These are phyloP conservation scores for Sylvia atricapilla DNA, from an alignment of 2,113 vertebrate genomes.

Conservation along the genomic window DNA sequence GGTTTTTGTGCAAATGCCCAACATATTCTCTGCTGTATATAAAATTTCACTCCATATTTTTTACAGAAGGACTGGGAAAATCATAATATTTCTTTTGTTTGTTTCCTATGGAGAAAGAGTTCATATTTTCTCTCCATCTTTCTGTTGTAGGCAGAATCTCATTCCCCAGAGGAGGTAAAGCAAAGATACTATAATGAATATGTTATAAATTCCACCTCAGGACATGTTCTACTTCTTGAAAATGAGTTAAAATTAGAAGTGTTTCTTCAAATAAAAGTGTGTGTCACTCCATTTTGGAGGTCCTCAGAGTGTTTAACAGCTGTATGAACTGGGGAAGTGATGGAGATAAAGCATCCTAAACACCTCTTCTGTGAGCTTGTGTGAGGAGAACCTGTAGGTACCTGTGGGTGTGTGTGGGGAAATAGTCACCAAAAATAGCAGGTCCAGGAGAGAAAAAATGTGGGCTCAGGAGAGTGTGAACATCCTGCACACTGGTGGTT, in stretches of 20 bases:
- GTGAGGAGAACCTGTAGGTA: background rate
- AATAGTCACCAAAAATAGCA: background rate
- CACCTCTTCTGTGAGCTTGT: background rate
- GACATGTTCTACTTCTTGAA: conserved; percentile 9
- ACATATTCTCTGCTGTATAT: background rate
- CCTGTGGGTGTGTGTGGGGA: background rate
- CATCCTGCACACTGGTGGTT: background rate
- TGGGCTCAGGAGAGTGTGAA: background rate
- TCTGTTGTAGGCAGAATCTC: background rate
- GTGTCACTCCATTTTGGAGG: background rate
- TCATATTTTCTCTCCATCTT: background rate
- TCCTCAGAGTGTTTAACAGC: background rate
- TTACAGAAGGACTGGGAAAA: background rate
- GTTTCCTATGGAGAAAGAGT: background rate
- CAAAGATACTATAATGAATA: conserved; percentile 3
- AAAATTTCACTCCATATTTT: background rate
- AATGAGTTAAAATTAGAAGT: conserved; percentile 10
- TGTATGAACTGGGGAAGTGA: background rate
- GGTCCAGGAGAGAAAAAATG: background rate
- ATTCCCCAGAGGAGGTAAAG: background rate
- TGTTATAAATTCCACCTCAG: conserved; percentile 34
- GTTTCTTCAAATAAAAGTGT: conserved; percentile 11
- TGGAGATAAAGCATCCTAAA: background rate
- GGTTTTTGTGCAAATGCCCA: background rate
- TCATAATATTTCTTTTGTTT: background rate